Conservation (phyloP, 2,888 invertebrate species). For the Germaria angustata region DNA sequence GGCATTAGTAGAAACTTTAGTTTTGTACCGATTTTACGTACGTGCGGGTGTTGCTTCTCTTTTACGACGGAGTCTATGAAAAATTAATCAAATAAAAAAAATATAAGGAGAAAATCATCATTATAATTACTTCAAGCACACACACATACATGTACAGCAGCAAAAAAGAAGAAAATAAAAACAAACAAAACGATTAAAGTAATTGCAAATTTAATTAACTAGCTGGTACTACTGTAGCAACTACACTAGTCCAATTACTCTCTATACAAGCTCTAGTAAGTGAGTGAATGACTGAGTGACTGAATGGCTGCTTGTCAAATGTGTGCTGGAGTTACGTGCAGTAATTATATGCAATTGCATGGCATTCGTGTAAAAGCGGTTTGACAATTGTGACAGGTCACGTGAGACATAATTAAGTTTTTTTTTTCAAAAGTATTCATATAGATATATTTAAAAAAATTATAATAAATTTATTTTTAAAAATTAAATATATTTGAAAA, state of each 20-base stretch:
- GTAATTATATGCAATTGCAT: constrained; percentile 64
- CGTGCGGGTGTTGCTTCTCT: constrained; percentile 73
- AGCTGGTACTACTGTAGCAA: constrained; percentile 26
- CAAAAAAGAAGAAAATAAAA: neutral
- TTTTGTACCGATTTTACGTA: constrained; percentile 75
- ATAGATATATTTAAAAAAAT: neutral
- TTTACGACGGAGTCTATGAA: constrained; percentile 62
- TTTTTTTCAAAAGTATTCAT: neutral
- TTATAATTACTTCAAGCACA: constrained; percentile 51
- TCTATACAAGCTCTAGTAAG: constrained; percentile 10
- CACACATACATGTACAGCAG: neutral
- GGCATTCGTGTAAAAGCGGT: constrained; percentile 53
- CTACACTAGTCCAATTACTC: constrained; percentile 39
- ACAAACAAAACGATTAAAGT: constrained; percentile 63
- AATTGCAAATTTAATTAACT: constrained; percentile 67
- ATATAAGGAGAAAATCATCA: constrained; percentile 37
- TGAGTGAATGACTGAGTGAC: constrained; percentile 26
- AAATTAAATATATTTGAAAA: neutral
- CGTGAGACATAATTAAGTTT: constrained; percentile 50
- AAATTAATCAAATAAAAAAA: constrained; percentile 60
- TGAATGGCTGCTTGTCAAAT: constrained; percentile 33
- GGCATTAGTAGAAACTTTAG: constrained; percentile 70
- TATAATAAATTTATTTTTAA: neutral
- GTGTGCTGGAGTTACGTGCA: constrained; percentile 54
- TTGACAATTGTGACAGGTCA: constrained; percentile 66